Evolutionary conservation across 2,888 invertebrate genomes (phyloP), one percentile per base, ranked within the genome.

Genomic region (Eupithecia inturbata): DNA sequence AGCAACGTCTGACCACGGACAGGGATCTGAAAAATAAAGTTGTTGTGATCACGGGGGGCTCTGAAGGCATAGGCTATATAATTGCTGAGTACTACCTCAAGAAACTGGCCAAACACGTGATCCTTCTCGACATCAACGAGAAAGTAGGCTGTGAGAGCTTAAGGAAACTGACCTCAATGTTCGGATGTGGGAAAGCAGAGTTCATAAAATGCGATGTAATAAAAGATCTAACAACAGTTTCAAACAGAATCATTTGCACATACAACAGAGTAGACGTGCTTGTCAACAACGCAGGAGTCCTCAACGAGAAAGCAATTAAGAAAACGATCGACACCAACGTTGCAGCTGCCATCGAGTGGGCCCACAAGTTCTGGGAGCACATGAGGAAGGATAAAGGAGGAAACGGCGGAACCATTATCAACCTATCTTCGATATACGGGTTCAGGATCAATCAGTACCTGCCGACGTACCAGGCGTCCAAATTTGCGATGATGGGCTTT

Each of bases 401-500:
- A 0, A 83, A 86, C 53, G 96, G 96, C 5, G 96, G 96, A 4
- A 92, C 94, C 3, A 93, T 96, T 66, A 90, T 96, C 22, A 96
- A 96, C 83, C 88, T 96, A 53, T 91, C 95, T 1, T 96, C 96
- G 1, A 92, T 95, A 19, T 92, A 95, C 74, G 96, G 96, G 0
- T 89, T 94, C 53, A 85, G 88, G 76, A 87, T 94, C 0, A 84
- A 91, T 62, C 90, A 91, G 39, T 91, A 91, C 33, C 83, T 91
- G 64, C 95, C 96, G 1, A 87, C 95, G 16, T 84, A 83, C 53
- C 79, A 79, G 68, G 73, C 84, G 9, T 81, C 85, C 0, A 82
- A 84, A 57, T 91, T 91, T 74, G 95, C 93, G 28, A 91, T 95
- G 3, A 82, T 94, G 41, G 95, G 95, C 9, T 87, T 95, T 70